phyloP scores from a whole-genome alignment of 2,113 vertebrate genomes.

The Catharus minimus region DNA sequence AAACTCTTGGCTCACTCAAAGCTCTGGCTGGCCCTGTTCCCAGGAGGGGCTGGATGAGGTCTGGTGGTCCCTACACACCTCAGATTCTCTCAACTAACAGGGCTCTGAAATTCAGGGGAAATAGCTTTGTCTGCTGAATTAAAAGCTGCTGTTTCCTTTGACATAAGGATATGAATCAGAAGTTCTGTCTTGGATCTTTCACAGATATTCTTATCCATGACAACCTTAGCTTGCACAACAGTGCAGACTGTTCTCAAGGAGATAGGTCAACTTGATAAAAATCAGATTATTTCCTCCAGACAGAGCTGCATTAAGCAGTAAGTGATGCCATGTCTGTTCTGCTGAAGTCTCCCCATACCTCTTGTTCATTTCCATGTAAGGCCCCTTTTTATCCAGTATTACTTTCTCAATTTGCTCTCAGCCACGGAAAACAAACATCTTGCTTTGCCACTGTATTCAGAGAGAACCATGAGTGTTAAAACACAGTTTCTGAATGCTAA shows the following conservation, averaged over 20 bases:
- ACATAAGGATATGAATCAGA: neutral
- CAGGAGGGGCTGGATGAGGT: no score
- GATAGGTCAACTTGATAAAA: neutral
- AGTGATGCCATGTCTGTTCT: neutral
- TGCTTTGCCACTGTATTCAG: slow-evolving; percentile 6
- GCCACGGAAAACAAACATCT: neutral
- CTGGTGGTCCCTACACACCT: neutral
- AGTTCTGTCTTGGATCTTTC: neutral
- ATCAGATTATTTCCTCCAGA: neutral
- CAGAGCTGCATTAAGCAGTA: neutral
- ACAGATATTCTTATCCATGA: neutral
- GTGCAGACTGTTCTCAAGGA: neutral
- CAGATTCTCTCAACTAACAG: fast-evolving
- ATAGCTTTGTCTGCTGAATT: neutral
- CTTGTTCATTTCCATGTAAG: neutral
- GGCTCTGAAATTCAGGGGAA: neutral
- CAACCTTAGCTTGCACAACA: neutral
- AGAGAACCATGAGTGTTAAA: slow-evolving; percentile 13
- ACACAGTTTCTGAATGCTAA: slow-evolving; percentile 17
- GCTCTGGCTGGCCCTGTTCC: no score
- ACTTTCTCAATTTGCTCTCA: neutral
- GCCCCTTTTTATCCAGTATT: neutral
- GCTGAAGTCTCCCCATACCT: neutral
- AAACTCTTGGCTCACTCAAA: neutral
- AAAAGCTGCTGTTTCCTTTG: neutral